These are phyloP conservation scores for Lasioglossum vierecki DNA, from an alignment of 2,888 invertebrate species.

Conservation along the genomic window DNA sequence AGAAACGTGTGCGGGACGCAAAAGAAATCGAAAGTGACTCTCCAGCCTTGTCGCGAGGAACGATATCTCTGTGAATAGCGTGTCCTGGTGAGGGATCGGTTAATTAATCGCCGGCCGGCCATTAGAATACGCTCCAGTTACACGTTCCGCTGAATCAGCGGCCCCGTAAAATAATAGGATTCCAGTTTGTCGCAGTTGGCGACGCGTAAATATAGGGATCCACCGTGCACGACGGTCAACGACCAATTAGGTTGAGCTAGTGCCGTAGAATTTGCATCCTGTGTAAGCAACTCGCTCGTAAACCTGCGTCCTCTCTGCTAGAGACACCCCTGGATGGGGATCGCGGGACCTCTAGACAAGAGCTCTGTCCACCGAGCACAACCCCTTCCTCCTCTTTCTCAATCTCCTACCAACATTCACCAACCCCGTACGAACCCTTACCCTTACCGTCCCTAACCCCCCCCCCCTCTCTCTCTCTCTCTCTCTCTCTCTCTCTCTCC, in stretches of 20 bases:
- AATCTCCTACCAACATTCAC: background rate
- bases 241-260: slow-evolving; percentile 65
- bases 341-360: slow-evolving; percentile 12
- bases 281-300: slow-evolving; percentile 55
- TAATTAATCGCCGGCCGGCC: slow-evolving; percentile 60
- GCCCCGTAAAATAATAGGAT: slow-evolving; percentile 62
- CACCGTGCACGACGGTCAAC: slow-evolving; percentile 59
- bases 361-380: slow-evolving; percentile 17
- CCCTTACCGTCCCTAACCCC: background rate
- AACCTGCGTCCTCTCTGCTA: slow-evolving; percentile 34
- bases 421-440: background rate
- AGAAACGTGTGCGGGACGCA: background rate
- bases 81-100: slow-evolving; percentile 26
- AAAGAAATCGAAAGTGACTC: slow-evolving; percentile 32
- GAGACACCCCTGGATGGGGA: slow-evolving; percentile 27
- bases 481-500: background rate
- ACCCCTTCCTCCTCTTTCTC: background rate
- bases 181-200: slow-evolving; percentile 63
- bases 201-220: slow-evolving; percentile 64
- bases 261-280: slow-evolving; percentile 62
- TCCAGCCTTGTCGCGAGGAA: slow-evolving; percentile 10
- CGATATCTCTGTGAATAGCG: slow-evolving; percentile 21
- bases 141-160: slow-evolving; percentile 60
- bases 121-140: slow-evolving; percentile 64
- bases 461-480: no score